Conservation (phyloP, 2,888 invertebrate genomes). For the Drosophila affinis region DNA sequence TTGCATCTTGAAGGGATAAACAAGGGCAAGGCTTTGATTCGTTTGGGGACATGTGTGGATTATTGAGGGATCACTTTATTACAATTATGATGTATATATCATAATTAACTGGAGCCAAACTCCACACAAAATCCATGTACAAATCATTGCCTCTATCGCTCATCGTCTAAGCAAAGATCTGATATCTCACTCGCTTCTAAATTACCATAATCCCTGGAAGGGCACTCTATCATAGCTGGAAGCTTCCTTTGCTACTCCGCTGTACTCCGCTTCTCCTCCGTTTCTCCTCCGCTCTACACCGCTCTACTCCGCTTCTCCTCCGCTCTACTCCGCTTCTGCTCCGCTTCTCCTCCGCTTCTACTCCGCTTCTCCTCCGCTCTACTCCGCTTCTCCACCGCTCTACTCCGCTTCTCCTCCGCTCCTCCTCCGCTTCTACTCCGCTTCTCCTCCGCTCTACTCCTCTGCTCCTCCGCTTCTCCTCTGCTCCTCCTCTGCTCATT, state of each 20-base stretch:
- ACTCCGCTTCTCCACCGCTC: neutral
- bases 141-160: neutral
- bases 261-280: no score
- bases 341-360: neutral
- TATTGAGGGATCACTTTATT: no score
- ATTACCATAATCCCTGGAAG: constrained; percentile 7
- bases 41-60: neutral
- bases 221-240: constrained; percentile 25
- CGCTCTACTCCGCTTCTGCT: no score
- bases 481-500: neutral
- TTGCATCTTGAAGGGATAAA: constrained; percentile 12
- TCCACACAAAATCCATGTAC: no score
- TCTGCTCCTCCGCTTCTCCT: neutral
- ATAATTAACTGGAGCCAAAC: no score
- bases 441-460: no score
- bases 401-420: no score
- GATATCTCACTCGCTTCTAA: neutral
- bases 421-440: no score
- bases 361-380: no score
- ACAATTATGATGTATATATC: no score
- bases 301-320: no score
- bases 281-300: no score
- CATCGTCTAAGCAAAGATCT: neutral
- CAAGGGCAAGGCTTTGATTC: constrained; percentile 28
- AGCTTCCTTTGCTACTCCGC: neutral